Evolutionary conservation across 2,888 invertebrate genomes (phyloP), one percentile per base, ranked within the genome.

Genomic region (Galerucella pusilla): DNA sequence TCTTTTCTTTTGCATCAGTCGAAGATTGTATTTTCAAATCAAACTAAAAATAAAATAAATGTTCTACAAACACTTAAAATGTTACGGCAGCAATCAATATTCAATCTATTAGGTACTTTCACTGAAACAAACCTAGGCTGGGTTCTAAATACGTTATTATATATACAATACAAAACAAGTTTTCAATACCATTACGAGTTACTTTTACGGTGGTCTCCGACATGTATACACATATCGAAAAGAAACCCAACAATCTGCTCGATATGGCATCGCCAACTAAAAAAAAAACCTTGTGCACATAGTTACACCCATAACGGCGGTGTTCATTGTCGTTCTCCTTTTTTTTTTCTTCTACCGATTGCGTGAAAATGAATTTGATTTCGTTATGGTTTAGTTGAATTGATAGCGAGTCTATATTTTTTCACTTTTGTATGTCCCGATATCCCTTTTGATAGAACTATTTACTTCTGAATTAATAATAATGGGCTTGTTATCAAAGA

Each of bases 241-340:
- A 64, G 45, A 54, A 45, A 35, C 3, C 45, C 42, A 45, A 64
- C 64, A 64, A 64, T 64, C 45, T 10, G 42, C 64, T 45, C 35
- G 64, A 64, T 64, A 64, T 42, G 64, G 64, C 9, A 45, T 45
- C 5, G 45, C 14, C 20, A 60, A 20, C 11, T 4, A 59, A 60
- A 64, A 64, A 64, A 64, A 64, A 64, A 16, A 45, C 64, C 45
- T 42, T 42, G 64, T 35, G 64, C 14, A 64, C 45, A 64, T 64
- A 64, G 64, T n/a, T 64, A 64, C 64, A 64, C 64, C 45, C 64
- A 64, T 45, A 64, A 64, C 64, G 64, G 63, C 63, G 42, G n/a
- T 64, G 45, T 64, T 54, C 54, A 54, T 5, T 54, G 54, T 54
- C 54, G 54, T 54, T 54, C 54, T 54, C 54, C n/a, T 54, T 54